Percentiles rank a stretch among this genome's conserved stretches.
phyloP scores from a whole-genome alignment of 2,113 vertebrate species.

The Phalacrocorax brasilianus region DNA sequence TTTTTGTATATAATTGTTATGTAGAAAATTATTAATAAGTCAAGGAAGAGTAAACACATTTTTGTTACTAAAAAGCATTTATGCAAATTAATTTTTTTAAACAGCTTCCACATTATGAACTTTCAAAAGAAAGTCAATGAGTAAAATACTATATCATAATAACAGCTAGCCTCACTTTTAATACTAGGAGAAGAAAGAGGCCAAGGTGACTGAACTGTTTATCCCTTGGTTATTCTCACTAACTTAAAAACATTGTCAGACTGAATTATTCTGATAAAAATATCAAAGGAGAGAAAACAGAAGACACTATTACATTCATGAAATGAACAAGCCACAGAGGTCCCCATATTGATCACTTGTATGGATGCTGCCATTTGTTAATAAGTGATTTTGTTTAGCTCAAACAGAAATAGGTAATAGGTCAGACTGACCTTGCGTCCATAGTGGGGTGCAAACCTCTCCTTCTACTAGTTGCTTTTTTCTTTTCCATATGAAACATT shows the following conservation, averaged over 20 bases:
- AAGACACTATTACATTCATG: not conserved
- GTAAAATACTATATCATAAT: constrained; percentile 59
- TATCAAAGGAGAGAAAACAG: constrained; percentile 44
- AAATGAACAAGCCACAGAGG: not conserved
- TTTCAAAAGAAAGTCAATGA: constrained; percentile 59
- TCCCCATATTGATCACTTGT: not conserved
- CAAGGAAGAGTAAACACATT: constrained; percentile 34
- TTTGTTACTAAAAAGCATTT: constrained; percentile 51
- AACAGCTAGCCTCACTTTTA: constrained; percentile 30
- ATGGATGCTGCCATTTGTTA: not conserved
- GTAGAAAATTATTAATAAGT: constrained; percentile 3
- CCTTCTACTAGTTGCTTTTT: not conserved
- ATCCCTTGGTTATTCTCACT: constrained; percentile 35
- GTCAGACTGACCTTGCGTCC: not conserved
- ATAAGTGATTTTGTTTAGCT: constrained; percentile 18
- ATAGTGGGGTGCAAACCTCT: not conserved
- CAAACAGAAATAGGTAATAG: not conserved
- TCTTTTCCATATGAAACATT: not conserved
- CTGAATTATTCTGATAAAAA: constrained; percentile 57
- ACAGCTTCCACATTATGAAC: constrained; percentile 37
- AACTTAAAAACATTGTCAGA: constrained; percentile 54
- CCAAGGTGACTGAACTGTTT: constrained; percentile 63
- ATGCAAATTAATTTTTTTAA: constrained; percentile 50
- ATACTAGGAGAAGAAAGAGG: constrained; percentile 44
- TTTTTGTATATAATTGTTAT: constrained; percentile 8